Evolutionary conservation across 1,140 invertebrate genomes (phyloP).

Genomic region (Neodiprion lecontei): DNA sequence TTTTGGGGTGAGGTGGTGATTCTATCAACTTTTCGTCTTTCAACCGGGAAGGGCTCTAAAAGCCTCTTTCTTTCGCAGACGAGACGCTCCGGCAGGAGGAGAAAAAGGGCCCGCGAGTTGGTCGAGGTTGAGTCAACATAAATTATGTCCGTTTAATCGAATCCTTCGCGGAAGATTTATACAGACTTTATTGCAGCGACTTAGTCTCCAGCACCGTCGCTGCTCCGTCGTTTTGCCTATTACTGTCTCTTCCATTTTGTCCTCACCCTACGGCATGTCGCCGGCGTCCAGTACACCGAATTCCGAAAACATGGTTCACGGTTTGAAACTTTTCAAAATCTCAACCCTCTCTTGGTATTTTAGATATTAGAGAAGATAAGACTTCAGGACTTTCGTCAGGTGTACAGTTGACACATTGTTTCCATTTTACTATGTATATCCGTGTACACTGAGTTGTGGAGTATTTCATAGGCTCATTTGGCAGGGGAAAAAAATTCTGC

Average conservation of each 20-base stretch:
- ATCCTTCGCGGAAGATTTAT: slow-evolving; percentile 53
- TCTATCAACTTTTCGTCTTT: background rate
- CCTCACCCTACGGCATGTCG: slow-evolving; percentile 9
- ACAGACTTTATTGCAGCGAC: slow-evolving; percentile 43
- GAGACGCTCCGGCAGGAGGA: slow-evolving; percentile 21
- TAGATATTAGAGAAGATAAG: too few relatives aligned
- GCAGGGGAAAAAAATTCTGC: too few relatives aligned
- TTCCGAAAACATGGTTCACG: too few relatives aligned
- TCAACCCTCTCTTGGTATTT: too few relatives aligned
- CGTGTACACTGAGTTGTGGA: too few relatives aligned
- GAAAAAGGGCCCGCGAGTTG: slow-evolving; percentile 10
- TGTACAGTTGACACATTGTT: too few relatives aligned
- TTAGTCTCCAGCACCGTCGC: background rate
- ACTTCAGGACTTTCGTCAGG: too few relatives aligned
- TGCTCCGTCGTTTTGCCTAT: slow-evolving; percentile 11
- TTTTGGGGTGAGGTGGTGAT: slow-evolving; percentile 33
- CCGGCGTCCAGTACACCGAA: background rate
- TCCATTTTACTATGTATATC: too few relatives aligned
- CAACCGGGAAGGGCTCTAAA: background rate
- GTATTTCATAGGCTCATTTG: too few relatives aligned
- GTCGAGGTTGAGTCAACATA: slow-evolving; percentile 25
- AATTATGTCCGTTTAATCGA: slow-evolving; percentile 58
- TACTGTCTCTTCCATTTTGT: slow-evolving; percentile 10
- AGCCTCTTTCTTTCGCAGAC: slow-evolving; percentile 10
- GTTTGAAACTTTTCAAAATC: too few relatives aligned